Evolutionary conservation across 2,113 vertebrate genomes (phyloP), one percentile per base, ranked within the genome.

Genomic region (Bostrychus sinensis): DNA sequence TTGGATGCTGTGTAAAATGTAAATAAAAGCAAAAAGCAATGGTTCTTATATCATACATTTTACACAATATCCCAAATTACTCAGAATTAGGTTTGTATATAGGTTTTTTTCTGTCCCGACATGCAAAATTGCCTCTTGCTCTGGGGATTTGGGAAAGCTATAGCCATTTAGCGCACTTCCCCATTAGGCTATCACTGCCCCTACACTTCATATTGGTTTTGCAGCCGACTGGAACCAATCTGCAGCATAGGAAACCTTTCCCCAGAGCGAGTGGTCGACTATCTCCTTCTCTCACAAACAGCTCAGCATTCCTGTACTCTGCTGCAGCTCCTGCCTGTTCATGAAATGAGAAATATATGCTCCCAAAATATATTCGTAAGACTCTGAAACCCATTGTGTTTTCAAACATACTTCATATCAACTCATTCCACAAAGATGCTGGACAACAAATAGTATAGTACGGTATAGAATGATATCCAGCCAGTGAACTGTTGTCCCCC

Each of bases 141-240:
- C 70, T 30, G 30, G 48, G 77, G 81, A 77, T 78, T 82, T 80
- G 34, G 61, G 75, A 71, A 78, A 51, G 53, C 58, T 19, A 46
- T 62, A n/a, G n/a, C 66, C 37, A 72, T 82, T 77, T 61, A 72
- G 62, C 48, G 61, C 11, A 46, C 39, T 66, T 72, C 42, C 50
- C 60, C 46, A 77, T 77, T 66, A 54, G 70, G 66, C 66, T 72
- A 77, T 75, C 48, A 28, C 66, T 51, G 51, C 62, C 61, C 51
- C 55, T 32, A 70, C 77, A 83, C 72, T 65, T 83, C 58, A 71
- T 73, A 80, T 84, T 83, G 86, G 66, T 72, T 84, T 75, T 73
- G 75, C 48, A 77, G 75, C 72, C 81, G 81, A 86, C 78, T 80
- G 78, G 80, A 86, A 81, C 82, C 70, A 86, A 88, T 78, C 62